Conservation (phyloP, 2,888 invertebrate species). For the Griposia aprilina region DNA sequence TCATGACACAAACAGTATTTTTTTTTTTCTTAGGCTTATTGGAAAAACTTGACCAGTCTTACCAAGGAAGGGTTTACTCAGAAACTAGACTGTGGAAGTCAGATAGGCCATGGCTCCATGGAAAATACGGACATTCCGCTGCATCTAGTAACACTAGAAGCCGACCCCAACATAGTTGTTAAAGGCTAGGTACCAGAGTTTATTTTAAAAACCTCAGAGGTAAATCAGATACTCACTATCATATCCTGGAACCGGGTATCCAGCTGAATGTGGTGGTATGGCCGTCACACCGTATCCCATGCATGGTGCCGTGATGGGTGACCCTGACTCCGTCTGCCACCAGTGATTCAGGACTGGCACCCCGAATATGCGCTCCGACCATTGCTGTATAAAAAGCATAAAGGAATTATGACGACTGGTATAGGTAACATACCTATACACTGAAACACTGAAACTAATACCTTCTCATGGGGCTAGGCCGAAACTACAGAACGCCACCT, state of each 20-base stretch:
- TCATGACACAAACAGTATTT: neutral
- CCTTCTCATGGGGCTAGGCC: neutral
- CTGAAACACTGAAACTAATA: neutral
- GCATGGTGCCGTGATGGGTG: constrained; percentile 96
- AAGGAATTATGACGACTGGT: neutral
- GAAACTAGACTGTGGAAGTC: neutral
- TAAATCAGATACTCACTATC: constrained; percentile 91
- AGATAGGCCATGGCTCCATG: neutral
- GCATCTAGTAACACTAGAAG: neutral
- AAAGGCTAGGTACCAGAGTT: neutral
- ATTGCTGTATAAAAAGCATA: constrained; percentile 74
- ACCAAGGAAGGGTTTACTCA: neutral
- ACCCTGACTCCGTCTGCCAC: constrained; percentile 99
- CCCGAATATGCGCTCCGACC: constrained; percentile 87
- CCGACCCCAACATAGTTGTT: neutral
- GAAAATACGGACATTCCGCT: neutral
- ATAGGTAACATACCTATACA: neutral
- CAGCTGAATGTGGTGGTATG: constrained; percentile 94
- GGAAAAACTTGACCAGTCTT: neutral
- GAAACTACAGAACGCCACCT: neutral
- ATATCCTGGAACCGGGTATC: constrained; percentile 97
- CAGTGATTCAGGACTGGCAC: constrained; percentile 95
- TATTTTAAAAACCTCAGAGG: neutral
- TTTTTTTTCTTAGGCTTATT: neutral
- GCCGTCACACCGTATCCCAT: constrained; percentile 93